phyloP scores from a whole-genome alignment of 2,797 vertebrate genomes.

The Rhynchotus rufescens region DNA sequence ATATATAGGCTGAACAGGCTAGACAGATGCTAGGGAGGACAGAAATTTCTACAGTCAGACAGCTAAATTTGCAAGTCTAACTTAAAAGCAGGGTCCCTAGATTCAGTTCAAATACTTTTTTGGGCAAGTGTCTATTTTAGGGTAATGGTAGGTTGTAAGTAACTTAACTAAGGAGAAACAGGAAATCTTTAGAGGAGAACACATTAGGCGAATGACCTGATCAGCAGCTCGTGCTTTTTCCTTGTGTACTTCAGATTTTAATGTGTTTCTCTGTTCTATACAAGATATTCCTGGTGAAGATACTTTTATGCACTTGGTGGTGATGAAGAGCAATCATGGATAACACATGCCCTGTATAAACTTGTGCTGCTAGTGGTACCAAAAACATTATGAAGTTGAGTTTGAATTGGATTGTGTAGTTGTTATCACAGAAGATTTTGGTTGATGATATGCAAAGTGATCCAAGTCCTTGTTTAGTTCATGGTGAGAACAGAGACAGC shows the following conservation, averaged over 20 bases:
- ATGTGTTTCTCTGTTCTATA: neutral
- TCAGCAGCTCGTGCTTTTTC: neutral
- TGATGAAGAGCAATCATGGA: neutral
- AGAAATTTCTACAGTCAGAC: neutral
- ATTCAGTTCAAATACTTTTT: neutral
- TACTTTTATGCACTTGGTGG: neutral
- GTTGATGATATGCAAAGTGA: neutral
- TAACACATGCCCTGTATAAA: neutral
- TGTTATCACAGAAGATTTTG: neutral
- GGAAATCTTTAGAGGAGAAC: neutral
- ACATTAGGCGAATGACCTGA: fast-evolving
- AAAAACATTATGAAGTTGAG: neutral
- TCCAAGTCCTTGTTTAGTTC: neutral
- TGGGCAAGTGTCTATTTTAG: neutral
- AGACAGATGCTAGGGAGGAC: neutral
- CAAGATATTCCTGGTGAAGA: neutral
- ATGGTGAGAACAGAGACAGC: neutral
- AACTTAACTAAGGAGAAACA: neutral
- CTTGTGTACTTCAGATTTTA: neutral
- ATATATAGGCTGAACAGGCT: neutral
- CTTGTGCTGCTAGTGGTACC: neutral
- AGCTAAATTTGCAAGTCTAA: neutral
- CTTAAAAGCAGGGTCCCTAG: neutral
- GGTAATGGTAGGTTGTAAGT: neutral
- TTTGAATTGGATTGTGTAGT: neutral